Conservation (phyloP, 92 coral and sea anemone genomes). For the Zoanthus sansibaricus region DNA sequence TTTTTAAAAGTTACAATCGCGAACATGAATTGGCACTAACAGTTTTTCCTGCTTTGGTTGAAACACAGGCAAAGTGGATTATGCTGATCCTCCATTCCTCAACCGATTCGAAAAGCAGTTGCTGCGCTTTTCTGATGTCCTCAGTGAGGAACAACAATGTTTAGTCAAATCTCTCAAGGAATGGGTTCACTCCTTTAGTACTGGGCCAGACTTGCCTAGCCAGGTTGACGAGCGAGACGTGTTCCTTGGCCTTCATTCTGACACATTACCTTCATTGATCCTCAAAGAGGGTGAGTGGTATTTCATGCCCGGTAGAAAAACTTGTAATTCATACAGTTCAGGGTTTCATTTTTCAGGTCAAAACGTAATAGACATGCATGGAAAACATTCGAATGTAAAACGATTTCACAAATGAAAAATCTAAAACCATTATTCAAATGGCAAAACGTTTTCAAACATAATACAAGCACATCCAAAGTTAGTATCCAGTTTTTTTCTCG, state of each 20-base stretch:
- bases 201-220: conserved; percentile 25
- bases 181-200: conserved; percentile 44
- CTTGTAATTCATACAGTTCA: too few species aligned
- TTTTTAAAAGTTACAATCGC: not conserved
- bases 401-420: too few species aligned
- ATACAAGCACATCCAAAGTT: too few species aligned
- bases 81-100: conserved; percentile 61
- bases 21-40: too few species aligned
- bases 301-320: too few species aligned
- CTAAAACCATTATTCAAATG: too few species aligned
- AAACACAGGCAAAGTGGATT: conserved; percentile 50
- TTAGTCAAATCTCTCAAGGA: conserved; percentile 25
- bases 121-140: conserved; percentile 56
- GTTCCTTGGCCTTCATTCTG: conserved; percentile 50
- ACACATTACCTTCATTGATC: conserved; percentile 50
- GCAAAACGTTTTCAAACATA: too few species aligned
- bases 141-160: conserved; percentile 33
- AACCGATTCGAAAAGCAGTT: conserved; percentile 61
- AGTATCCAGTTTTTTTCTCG: too few species aligned
- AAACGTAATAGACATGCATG: not conserved
- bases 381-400: too few species aligned
- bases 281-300: conserved; percentile 20
- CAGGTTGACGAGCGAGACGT: conserved; percentile 48
- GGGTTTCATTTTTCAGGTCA: not conserved
- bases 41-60: too few species aligned